Base-by-base conservation (phyloP, 2,888 invertebrate species). In the Xylota sylvarum region DNA sequence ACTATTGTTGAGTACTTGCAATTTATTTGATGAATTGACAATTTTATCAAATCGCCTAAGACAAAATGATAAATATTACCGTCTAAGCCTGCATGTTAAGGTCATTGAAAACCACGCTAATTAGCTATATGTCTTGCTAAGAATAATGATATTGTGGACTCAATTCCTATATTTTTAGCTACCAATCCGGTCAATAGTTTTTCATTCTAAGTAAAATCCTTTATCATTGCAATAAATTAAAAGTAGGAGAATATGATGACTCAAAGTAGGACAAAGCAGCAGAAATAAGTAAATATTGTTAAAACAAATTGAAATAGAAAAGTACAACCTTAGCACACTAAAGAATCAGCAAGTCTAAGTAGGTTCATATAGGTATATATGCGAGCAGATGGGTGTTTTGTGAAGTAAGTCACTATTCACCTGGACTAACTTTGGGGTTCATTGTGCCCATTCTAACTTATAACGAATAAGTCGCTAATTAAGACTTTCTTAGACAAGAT, bases 121-220 rank as follows among this genome's bases (percentile, higher is more conserved):
- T 40, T 40, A 5, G 12, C n/a, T n/a, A 40, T 4, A 40, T n/a
- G 40, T n/a, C 0, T 40, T 12, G 37, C 12, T 30, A 48, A 40
- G 55, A 65, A 10, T 48, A 56, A 12, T 73, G 27, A 35, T 10
- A 60, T 6, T 77, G 12, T 40, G 9, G n/a, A n/a, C 12, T 40
- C 12, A 40, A n/a, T 40, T 40, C 12, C 12, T 40, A 40, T 40
- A n/a, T 40, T 40, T 43, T 37, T 74, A n/a, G 12, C 30, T 12
- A 6, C 9, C n/a, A 65, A 65, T 35, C 19, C 48, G 9, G 46
- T 19, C 14, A 55, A 46, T 74, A 46, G 32, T 67, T 65, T 9
- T 35, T 52, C n/a, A 17, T 19, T 19, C 3, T 17, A 73, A 43
- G n/a, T 9, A 10, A 65, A 32, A 4, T 6, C 0, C 9, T 43